Evolutionary conservation across 2,113 vertebrate species (phyloP).

Genomic region (Fulmarus glacialis): DNA sequence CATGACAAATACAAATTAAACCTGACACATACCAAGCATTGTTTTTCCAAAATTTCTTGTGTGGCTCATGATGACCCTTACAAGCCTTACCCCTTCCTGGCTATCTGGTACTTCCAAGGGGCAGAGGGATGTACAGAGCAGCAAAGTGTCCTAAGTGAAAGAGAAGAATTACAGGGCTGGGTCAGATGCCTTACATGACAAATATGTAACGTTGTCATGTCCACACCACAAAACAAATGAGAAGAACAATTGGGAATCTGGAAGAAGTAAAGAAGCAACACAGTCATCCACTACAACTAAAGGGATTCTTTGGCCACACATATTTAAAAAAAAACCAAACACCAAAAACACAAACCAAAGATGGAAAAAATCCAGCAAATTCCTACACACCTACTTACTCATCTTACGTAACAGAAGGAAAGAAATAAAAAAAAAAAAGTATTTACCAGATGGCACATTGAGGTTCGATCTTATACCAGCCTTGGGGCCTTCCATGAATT

Average conservation of each 20-base stretch:
- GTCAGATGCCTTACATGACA: not conserved
- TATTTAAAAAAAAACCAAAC: not conserved
- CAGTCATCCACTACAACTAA: not conserved
- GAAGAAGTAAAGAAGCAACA: not conserved
- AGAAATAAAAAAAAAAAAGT: not conserved
- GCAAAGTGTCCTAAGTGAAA: not conserved
- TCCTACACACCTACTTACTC: not conserved
- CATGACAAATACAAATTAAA: not conserved
- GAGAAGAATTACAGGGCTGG: not conserved
- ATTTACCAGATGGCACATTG: not conserved
- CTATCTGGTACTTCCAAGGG: not conserved
- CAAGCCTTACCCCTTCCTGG: fast-evolving
- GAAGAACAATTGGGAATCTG: not conserved
- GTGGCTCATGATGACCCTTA: not conserved
- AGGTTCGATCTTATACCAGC: not conserved
- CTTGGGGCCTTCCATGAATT: not conserved
- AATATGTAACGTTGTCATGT: not conserved
- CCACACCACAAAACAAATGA: not conserved
- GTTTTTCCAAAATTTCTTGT: not conserved
- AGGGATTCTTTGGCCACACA: not conserved
- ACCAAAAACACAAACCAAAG: not conserved
- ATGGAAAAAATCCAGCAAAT: not conserved
- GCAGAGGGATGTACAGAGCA: not conserved
- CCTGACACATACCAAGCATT: fast-evolving
- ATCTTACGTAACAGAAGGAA: not conserved